phyloP scores from a whole-genome alignment of 2,797 vertebrate species.

The Hydrolagus colliei region DNA sequence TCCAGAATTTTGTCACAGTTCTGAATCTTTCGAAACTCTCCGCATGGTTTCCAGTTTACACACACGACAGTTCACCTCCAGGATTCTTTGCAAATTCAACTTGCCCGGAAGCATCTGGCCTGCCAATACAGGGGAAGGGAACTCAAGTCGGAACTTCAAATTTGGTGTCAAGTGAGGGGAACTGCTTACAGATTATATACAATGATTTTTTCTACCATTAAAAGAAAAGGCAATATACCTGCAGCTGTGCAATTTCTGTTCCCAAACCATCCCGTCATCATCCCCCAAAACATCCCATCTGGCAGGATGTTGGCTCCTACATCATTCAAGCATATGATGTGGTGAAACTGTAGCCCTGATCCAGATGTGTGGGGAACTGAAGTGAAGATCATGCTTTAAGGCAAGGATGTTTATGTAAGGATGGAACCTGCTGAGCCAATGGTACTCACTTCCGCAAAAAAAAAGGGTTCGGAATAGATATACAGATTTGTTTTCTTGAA shows the following conservation, averaged over 20 bases:
- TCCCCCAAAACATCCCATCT: conserved; percentile 13
- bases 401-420: background rate
- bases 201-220: background rate
- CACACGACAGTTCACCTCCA: background rate
- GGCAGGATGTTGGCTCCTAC: conserved; percentile 22
- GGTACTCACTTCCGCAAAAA: background rate
- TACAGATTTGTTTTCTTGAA: background rate
- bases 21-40: background rate
- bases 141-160: background rate
- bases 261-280: conserved; percentile 1
- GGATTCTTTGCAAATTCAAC: background rate
- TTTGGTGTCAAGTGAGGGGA: background rate
- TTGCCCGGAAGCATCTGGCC: background rate
- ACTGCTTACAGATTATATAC: background rate
- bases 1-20: background rate
- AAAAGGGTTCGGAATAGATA: background rate
- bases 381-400: conserved; percentile 21
- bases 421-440: too few relatives aligned
- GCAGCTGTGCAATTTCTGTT: conserved; percentile 10
- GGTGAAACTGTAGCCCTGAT: background rate
- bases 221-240: too few relatives aligned
- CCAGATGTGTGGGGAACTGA: background rate
- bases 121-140: background rate
- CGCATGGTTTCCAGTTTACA: background rate
- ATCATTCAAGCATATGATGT: conserved; percentile 17